These are phyloP conservation scores for Etheostoma cragini DNA, from an alignment of 2,113 vertebrate genomes.

Conservation along the genomic window DNA sequence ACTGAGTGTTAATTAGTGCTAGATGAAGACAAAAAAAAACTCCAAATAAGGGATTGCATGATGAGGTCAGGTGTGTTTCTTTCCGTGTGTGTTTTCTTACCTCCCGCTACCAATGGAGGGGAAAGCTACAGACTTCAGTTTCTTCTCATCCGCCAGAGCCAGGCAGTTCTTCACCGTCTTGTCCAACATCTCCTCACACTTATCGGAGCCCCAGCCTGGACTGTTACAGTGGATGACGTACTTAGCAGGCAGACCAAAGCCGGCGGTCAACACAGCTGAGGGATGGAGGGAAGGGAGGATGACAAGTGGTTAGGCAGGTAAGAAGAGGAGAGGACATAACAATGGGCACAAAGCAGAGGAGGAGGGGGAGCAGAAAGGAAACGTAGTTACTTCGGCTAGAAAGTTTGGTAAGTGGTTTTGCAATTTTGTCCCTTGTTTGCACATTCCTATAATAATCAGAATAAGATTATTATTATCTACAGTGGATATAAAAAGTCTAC, in stretches of 20 bases:
- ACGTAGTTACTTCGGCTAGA: neutral
- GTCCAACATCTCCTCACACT: constrained; percentile 96
- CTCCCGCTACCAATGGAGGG: constrained; percentile 98
- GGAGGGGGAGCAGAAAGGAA: neutral
- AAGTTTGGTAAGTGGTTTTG: too few species aligned
- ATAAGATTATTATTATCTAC: too few species aligned
- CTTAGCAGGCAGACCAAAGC: constrained; percentile 93
- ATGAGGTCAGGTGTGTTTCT: too few species aligned
- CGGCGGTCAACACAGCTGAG: constrained; percentile 90
- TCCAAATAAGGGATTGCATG: too few species aligned
- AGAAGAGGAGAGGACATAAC: neutral
- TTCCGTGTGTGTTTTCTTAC: constrained; percentile 73
- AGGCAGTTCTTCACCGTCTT: constrained; percentile 99
- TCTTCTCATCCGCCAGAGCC: constrained; percentile 97
- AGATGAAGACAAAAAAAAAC: neutral
- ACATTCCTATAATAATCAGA: neutral
- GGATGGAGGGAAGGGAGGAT: neutral
- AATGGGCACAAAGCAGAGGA: neutral
- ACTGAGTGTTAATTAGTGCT: too few species aligned
- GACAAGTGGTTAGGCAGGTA: neutral
- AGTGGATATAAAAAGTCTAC: too few species aligned
- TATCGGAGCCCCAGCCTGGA: constrained; percentile 95
- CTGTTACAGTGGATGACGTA: constrained; percentile 99
- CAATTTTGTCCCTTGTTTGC: neutral
- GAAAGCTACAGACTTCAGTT: constrained; percentile 96